Evolutionary conservation across 2,113 vertebrate genomes (phyloP), one percentile per base, ranked within the genome.

Genomic region (Hipposideros armiger): DNA sequence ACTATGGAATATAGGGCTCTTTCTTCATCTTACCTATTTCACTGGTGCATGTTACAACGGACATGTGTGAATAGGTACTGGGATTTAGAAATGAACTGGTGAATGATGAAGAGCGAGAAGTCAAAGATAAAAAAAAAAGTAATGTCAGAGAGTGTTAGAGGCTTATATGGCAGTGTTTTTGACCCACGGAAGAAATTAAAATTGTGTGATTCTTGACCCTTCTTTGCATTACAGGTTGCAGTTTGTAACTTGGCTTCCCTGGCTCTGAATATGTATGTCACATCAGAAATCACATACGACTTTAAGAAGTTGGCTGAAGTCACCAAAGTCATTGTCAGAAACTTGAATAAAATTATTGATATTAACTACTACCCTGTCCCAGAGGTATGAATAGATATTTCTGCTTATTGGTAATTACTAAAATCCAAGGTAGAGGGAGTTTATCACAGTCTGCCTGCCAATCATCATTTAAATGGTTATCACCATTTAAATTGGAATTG

Each of bases 311-410:
- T 99, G 66, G 99, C 99, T 0, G 98, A 99, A 1, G 99, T 99
- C 96, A 99, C 99, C 28, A 99, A 99, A 96, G 99, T 99, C 78
- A 99, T 99, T 1, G 99, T 99, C 62, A 98, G 98, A 72, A 99
- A 99, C 98, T 98, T 99, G 77, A 99, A 99, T 98, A 99, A 99
- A 97, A 99, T 99, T 96, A 99, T 99, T 22, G 99, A 99, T n/a
- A 99, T 99, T 97, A 99, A 99, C 97, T 99, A 99, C 97, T 99
- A 99, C 94, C 99, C 99, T 0, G 97, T 99, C 40, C 98, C 98
- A 42, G 99, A 99, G 99, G 99, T 99, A 96, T 58, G 98, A 11
- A 36, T 95, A 85, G 11, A 74, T 91, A 83, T 97, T n/a, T 80
- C 14, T 92, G 42, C 11, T 97, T 92, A 30, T 72, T 91, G 42